Evolutionary conservation across 2,797 vertebrate species (phyloP), one percentile per base, ranked within the genome.

Genomic region (Holocentrus rufus): DNA sequence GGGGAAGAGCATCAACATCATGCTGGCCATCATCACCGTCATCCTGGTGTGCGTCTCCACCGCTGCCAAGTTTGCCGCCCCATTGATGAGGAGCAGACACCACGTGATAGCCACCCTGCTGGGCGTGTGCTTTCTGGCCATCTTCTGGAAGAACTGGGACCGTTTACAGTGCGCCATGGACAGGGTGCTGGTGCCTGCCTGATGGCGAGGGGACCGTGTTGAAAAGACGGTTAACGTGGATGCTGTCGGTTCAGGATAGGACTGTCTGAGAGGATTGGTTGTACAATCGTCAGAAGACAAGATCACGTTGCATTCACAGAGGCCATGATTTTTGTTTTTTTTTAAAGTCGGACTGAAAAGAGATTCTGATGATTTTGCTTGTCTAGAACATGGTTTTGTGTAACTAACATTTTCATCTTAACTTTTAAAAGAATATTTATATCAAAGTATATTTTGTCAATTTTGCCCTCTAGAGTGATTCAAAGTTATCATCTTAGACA

Each of bases 1-100:
- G 84, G 97, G 96, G 79, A 98, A 98, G 89, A 95, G 95, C 94
- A 98, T 99, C 93, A 98, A 97, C 7, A 96, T 99, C 88, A 95
- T 98, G 92, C 92, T 99, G 87, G 97, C 97, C 31, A 94, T 99
- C 85, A 95, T 98, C 93, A 97, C 97, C 0, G 96, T 98, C 90
- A 93, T 99, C 85, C 94, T 99, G 84, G 97, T 99, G 85, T 99
- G 97, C 1, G 96, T 98, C 81, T 98, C 97, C 93, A 97, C 96
- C 18, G 93, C 95, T 2, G 97, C 96, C 90, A 98, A 94, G 92
- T 98, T 98, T 79, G 96, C 97, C 71, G 96, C 95, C 0, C 96
- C 96, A 0, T 91, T 98, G 83, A 94, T 96, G 94, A 95, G 95
- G 92, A 98, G 96, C 25, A 96, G 97, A 56, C 92, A 94, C 78